Evolutionary conservation across 2,888 invertebrate species (phyloP), one percentile per base, ranked within the genome.

Genomic region (Blastobasis adustella): DNA sequence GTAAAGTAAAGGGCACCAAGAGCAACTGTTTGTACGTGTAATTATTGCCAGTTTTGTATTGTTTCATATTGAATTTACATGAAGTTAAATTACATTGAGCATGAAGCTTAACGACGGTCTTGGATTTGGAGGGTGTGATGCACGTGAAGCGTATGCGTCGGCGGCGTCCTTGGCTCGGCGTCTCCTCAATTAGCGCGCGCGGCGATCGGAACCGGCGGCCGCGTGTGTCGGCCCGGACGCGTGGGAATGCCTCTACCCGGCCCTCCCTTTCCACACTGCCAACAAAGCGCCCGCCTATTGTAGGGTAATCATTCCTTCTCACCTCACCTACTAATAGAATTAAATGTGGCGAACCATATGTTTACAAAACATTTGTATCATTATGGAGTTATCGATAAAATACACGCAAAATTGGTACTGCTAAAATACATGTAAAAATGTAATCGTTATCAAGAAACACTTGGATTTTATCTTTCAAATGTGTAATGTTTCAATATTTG

Each of bases 181-280:
- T 75, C 72, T 72, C 66, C 65, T 75, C 82, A 84, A 86, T 86
- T 85, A 85, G 82, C 66, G 78, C 71, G 75, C 67, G 76, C 83
- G 78, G 79, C 72, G 83, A 80, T 83, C 76, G 83, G 84, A 84
- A 85, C 85, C 73, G 76, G 63, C 71, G 63, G 76, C 80, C 80
- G 77, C 69, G 76, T 75, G 75, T 72, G 67, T 61, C 67, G 71
- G 76, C 66, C 61, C 66, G 67, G 62, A 61, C 67, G 69, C 78
- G 82, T 83, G 82, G 82, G 82, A 84, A 84, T 77, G 65, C 70
- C 72, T 72, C 69, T 63, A 62, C 65, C 65, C 53, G 63, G 65
- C 67, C 65, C 71, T 72, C 75, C 73, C 69, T 73, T 72, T 73
- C 65, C 67, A 63, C 62, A 62, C 67, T 55, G 58, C 59, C 56